A percentile compares a stretch with the other conserved stretches of the same genome.
Conservation (phyloP, 2,888 invertebrate genomes). For the Orchesellides sinensis region DNA sequence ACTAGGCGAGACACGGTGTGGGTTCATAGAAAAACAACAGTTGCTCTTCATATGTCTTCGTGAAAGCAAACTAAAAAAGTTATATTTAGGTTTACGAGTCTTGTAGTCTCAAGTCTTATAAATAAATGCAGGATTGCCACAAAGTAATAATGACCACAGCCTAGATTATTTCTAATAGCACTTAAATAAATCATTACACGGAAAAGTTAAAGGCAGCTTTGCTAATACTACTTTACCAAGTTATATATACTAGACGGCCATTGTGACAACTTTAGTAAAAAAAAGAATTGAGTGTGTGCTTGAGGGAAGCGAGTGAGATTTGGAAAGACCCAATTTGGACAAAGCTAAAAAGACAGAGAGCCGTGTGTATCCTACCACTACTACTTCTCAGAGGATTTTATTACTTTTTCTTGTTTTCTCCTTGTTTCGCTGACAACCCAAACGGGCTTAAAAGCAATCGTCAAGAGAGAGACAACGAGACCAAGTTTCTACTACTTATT, state of each 20-base stretch:
- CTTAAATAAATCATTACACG: neutral
- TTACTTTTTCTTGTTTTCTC: constrained; percentile 59
- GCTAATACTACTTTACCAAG: neutral
- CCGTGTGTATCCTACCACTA: neutral
- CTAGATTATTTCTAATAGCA: neutral
- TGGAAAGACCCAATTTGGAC: constrained; percentile 57
- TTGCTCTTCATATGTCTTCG: neutral
- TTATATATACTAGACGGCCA: neutral
- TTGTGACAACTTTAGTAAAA: neutral
- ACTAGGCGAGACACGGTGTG: neutral
- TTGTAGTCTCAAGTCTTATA: too few species aligned
- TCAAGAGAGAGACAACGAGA: constrained; percentile 46
- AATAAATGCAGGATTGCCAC: neutral
- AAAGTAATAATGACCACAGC: neutral
- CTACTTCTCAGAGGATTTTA: constrained; percentile 53
- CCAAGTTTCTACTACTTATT: constrained; percentile 38
- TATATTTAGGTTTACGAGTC: too few species aligned
- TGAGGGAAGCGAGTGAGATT: too few species aligned
- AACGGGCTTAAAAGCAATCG: constrained; percentile 65
- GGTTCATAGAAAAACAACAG: neutral
- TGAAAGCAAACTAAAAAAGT: neutral
- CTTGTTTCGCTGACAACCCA: constrained; percentile 62
- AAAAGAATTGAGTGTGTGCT: constrained; percentile 37
- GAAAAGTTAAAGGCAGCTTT: neutral
- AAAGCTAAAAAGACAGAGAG: constrained; percentile 43